phyloP scores from a whole-genome alignment of 2,888 invertebrate species.

The Artemia sp. region DNA sequence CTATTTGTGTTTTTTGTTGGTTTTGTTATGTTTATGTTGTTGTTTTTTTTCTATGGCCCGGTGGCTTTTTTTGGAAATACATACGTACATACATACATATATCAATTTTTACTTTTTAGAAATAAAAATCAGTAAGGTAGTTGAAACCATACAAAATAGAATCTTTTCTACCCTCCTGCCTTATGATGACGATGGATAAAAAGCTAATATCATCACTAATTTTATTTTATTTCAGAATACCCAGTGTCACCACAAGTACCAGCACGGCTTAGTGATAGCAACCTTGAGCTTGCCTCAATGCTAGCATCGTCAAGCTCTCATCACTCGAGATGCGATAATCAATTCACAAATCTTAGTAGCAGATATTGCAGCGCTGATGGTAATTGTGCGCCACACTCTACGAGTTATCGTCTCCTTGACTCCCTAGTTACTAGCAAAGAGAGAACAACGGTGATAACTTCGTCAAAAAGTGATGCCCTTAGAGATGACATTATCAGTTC shows the following conservation, averaged over 20 bases:
- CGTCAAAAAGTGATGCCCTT: background rate
- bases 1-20: too few species aligned
- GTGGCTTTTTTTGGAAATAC: too few species aligned
- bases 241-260: constrained; percentile 1
- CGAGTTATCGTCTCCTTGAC: background rate
- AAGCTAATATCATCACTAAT: background rate
- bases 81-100: too few species aligned
- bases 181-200: too few species aligned
- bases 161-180: too few species aligned
- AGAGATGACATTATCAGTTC: background rate
- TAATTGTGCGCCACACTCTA: background rate
- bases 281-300: constrained; percentile 2
- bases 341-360: background rate
- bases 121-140: too few species aligned
- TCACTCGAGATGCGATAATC: background rate
- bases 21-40: too few species aligned
- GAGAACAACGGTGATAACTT: background rate
- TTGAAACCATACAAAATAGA: too few species aligned
- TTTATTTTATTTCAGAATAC: constrained; percentile 1
- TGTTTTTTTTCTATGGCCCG: too few species aligned
- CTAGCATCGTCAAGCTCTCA: constrained; percentile 5
- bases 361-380: background rate
- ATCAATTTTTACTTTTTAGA: too few species aligned
- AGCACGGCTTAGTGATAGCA: background rate
- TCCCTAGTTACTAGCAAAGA: background rate